Percentiles rank a stretch among this genome's conserved stretches.
Evolutionary conservation across 1,140 invertebrate genomes (phyloP).

Genomic region (Drosophila mayri): DNA sequence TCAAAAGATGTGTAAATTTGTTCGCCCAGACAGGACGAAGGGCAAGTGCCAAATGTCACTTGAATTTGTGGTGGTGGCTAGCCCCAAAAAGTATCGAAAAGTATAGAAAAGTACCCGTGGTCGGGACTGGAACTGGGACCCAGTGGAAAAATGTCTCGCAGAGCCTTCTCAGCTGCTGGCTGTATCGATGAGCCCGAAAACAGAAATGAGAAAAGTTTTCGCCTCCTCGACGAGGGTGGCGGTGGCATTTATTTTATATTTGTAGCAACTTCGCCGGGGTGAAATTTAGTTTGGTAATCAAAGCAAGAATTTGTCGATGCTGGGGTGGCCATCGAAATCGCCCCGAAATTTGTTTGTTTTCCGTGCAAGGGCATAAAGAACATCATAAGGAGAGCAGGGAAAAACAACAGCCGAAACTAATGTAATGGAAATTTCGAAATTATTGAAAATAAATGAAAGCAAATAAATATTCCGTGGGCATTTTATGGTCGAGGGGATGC

Average conservation of each 20-base stretch:
- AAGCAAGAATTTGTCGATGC: slow-evolving; percentile 58
- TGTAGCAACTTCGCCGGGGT: slow-evolving; percentile 49
- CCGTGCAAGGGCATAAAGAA: slow-evolving; percentile 76
- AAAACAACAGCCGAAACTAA: slow-evolving; percentile 67
- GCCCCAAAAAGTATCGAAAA: slow-evolving; percentile 39
- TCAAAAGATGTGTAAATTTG: slow-evolving; percentile 78
- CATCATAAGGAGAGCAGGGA: slow-evolving; percentile 45
- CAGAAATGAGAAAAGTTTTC: slow-evolving; percentile 83
- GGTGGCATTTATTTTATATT: slow-evolving; percentile 71
- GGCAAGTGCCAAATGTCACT: slow-evolving; percentile 80
- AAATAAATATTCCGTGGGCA: slow-evolving; percentile 75
- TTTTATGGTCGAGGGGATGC: slow-evolving; percentile 53
- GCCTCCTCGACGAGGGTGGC: slow-evolving; percentile 7
- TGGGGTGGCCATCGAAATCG: slow-evolving; percentile 37
- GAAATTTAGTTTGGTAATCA: slow-evolving; percentile 80
- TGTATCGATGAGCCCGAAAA: slow-evolving; percentile 72
- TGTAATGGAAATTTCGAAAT: slow-evolving; percentile 82
- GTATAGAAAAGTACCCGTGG: slow-evolving; percentile 20
- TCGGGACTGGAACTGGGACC: background rate
- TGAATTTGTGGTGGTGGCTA: slow-evolving; percentile 54
- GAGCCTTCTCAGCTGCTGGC: slow-evolving; percentile 42
- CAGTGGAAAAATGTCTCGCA: slow-evolving; percentile 22
- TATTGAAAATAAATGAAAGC: slow-evolving; percentile 84
- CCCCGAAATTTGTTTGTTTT: slow-evolving; percentile 77
- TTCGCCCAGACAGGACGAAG: slow-evolving; percentile 45